These are phyloP conservation scores for Andrena fulva DNA, from an alignment of 2,888 invertebrate genomes.

Conservation along the genomic window DNA sequence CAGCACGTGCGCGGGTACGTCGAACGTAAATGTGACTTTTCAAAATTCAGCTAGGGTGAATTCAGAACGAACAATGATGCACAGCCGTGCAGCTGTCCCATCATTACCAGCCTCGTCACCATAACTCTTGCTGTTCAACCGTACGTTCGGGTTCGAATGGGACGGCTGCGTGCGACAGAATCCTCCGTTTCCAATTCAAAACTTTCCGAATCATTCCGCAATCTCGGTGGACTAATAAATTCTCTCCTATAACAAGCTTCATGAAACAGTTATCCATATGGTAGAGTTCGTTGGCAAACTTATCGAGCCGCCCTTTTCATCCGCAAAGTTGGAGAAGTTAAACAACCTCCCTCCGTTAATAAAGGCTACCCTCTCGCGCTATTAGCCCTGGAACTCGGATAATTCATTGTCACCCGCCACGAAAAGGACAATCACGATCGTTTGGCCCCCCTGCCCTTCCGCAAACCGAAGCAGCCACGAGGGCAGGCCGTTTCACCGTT, in stretches of 20 bases:
- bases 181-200: slow-evolving; percentile 37
- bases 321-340: not conserved
- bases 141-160: not conserved
- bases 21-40: slow-evolving; percentile 77
- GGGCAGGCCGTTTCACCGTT: slow-evolving; percentile 33
- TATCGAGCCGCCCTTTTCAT: not conserved
- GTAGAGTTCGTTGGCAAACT: not conserved
- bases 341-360: not conserved
- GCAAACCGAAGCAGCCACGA: slow-evolving; percentile 3
- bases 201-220: slow-evolving; percentile 9
- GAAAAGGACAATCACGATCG: not conserved
- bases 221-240: slow-evolving; percentile 6
- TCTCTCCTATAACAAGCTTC: not conserved
- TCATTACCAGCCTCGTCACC: slow-evolving; percentile 73
- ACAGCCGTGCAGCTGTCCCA: slow-evolving; percentile 76
- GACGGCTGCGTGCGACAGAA: slow-evolving; percentile 12
- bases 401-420: not conserved
- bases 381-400: not conserved
- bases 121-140: slow-evolving; percentile 66
- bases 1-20: slow-evolving; percentile 64
- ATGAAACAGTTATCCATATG: not conserved
- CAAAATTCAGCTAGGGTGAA: slow-evolving; percentile 80
- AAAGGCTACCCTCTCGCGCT: not conserved
- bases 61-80: slow-evolving; percentile 77
- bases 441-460: not conserved